Conservation (phyloP, 2,797 vertebrate genomes). For the Rhabdophis nuchalis region DNA sequence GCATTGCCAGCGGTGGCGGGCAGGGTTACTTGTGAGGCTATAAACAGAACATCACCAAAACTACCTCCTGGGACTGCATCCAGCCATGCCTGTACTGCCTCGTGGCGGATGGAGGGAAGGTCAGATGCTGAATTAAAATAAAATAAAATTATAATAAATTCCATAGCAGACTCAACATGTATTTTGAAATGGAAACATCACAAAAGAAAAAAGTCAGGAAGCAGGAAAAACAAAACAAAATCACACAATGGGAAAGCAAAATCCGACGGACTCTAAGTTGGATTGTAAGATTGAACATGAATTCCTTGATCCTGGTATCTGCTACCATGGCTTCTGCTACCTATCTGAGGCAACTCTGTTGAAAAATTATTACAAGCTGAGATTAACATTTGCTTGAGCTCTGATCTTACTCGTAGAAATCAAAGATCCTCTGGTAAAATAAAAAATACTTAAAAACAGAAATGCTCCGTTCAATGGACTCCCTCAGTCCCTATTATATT, state of each 20-base stretch:
- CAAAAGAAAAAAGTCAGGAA: conserved; percentile 28
- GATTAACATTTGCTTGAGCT: background rate
- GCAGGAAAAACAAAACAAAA: background rate
- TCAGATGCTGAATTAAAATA: conserved; percentile 83
- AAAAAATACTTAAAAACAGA: background rate
- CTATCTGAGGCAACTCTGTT: background rate
- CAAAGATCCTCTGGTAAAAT: background rate
- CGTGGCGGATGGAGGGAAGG: conserved; percentile 86
- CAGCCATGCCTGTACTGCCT: conserved; percentile 98
- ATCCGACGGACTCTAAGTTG: background rate
- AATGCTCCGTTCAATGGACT: background rate
- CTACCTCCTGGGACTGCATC: conserved; percentile 98
- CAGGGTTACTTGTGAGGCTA: conserved; percentile 68
- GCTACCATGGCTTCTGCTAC: background rate
- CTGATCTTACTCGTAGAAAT: background rate
- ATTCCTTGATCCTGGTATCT: background rate
- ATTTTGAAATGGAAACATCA: conserved; percentile 46
- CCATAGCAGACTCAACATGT: conserved; percentile 43
- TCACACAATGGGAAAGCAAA: conserved; percentile 36
- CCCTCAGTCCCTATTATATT: background rate
- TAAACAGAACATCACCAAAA: conserved; percentile 71
- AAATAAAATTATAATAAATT: conserved; percentile 66
- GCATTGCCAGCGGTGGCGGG: conserved; percentile 54
- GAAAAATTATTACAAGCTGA: background rate
- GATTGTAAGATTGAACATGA: background rate